Evolutionary conservation across 2,797 vertebrate species (phyloP).

Genomic region (Pseudocheirus occidentalis): DNA sequence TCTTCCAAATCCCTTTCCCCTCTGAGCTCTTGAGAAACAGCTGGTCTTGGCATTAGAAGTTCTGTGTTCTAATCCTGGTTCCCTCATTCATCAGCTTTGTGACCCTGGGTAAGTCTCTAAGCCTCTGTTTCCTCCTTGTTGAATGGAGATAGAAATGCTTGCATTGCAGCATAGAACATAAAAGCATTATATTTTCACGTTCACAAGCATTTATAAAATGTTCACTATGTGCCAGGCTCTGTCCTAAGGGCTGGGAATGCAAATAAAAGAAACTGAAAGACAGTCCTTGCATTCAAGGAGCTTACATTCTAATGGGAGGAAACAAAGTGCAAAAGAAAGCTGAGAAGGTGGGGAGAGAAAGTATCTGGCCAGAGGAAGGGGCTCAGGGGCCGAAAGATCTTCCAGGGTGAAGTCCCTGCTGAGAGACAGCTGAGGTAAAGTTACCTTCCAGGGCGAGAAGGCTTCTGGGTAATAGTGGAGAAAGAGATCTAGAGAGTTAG

Average conservation of each 20-base stretch:
- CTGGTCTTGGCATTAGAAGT: background rate
- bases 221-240: background rate
- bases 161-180: background rate
- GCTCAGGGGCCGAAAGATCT: background rate
- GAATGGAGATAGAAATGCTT: background rate
- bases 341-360: background rate
- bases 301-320: background rate
- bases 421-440: background rate
- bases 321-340: background rate
- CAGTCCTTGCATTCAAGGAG: background rate
- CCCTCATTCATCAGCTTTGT: background rate
- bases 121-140: background rate
- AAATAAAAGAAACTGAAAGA: background rate
- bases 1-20: background rate
- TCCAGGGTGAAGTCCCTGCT: background rate
- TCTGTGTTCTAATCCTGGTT: background rate
- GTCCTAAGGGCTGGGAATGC: background rate
- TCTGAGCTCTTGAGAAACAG: background rate
- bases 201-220: background rate
- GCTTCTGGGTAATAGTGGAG: background rate
- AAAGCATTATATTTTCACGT: background rate
- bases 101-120: background rate
- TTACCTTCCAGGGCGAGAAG: background rate
- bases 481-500: background rate
- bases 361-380: background rate